Evolutionary conservation across 1,140 invertebrate species (phyloP).

Genomic region (Episyrphus balteatus): DNA sequence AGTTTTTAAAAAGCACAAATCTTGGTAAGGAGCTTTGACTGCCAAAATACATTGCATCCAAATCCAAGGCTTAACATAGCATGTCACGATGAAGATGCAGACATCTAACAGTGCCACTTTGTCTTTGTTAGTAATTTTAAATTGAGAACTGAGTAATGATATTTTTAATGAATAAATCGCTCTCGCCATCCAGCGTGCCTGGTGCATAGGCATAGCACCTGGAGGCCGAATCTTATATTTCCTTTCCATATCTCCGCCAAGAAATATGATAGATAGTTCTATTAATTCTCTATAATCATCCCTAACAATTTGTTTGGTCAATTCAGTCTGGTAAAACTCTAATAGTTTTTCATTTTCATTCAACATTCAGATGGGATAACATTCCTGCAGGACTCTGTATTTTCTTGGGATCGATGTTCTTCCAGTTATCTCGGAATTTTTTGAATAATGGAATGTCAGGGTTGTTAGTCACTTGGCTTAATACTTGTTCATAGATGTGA

Average conservation of each 20-base stretch:
- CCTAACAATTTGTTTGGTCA: constrained; percentile 15
- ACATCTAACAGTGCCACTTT: not conserved
- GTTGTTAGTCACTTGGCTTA: not conserved
- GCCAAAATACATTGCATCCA: constrained; percentile 10
- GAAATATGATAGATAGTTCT: constrained; percentile 34
- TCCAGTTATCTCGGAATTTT: constrained; percentile 19
- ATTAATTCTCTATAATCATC: constrained; percentile 36
- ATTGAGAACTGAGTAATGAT: not conserved
- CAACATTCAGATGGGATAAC: not conserved
- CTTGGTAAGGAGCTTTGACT: constrained; percentile 9
- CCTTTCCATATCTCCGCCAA: constrained; percentile 23
- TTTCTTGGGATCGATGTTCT: constrained; percentile 11
- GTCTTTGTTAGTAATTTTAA: not conserved
- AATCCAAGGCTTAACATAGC: constrained; percentile 8
- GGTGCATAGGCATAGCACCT: not conserved
- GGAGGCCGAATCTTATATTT: constrained; percentile 21
- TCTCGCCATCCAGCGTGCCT: not conserved
- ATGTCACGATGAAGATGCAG: constrained; percentile 7
- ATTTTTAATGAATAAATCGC: not conserved
- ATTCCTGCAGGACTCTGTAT: not conserved
- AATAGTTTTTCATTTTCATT: constrained; percentile 5
- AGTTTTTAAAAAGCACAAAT: constrained; percentile 8
- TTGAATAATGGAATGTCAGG: constrained; percentile 12
- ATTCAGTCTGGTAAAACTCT: constrained; percentile 10
- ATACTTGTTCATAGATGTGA: constrained; percentile 13